Base-by-base conservation (phyloP, 2,113 vertebrate genomes). In the Chaetura pelagica region DNA sequence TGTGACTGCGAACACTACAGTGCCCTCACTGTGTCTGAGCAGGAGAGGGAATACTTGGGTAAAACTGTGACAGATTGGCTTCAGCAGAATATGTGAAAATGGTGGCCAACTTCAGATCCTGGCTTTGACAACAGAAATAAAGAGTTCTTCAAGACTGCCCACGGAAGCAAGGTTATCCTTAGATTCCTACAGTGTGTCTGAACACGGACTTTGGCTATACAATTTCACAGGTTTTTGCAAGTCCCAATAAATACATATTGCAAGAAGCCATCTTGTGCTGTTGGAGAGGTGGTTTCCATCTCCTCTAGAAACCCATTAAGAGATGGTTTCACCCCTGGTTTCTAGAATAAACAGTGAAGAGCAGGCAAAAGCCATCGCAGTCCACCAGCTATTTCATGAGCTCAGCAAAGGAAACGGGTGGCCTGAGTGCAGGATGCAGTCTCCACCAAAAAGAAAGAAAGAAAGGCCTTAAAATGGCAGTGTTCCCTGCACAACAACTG, bases 1-100 rank as follows among this genome's bases (percentile, higher is more conserved):
- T 0, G 0, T 9, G 62, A 35, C 62, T 6, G 14, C 51, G 42
- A 34, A 64, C 49, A 10, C 20, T 10, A 3, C 49, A 5, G 46
- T 1, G 51, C 24, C 49, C 54, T 74, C 4, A 2, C 55, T 4
- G 2, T 5, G 27, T 23, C 51, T 38, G 12, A 71, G 17, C n/a
- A 51, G 64, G 12, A 35, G n/a, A 8, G 44, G 63, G 38, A 62
- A 35, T 1, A 2, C 54, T 46, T 27, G 2, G 23, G 48, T 44
- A 29, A 59, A 90, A 63, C 48, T 32, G 62, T 17, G 42, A 59
- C 82, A 66, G 75, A 48, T 7, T 2, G 0, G 32, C 48, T 38
- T 63, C 40, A 16, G 6, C 23, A 58, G 6, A 34, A 63, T 79
- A 64, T 26, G 10, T 22, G 79, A 74, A 51, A 51, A 27, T 12